These are phyloP conservation scores for Microctenopoma stevenorrisi DNA, from an alignment of 2,797 vertebrate species.

Conservation along the genomic window DNA sequence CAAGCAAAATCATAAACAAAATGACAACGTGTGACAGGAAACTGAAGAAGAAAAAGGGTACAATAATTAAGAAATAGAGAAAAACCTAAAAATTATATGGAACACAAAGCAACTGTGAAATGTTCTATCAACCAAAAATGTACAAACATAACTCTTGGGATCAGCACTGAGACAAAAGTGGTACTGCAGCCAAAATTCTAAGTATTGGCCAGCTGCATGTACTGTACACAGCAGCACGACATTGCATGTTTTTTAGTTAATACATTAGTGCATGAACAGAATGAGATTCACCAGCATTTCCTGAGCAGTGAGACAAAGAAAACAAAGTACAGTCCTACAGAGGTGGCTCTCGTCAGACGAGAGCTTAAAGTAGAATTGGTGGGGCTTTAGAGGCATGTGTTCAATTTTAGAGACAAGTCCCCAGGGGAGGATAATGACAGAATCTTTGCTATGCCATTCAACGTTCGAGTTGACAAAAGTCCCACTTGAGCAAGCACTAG, in stretches of 20 bases:
- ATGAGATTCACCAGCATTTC: slow-evolving; percentile 38
- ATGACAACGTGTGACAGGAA: slow-evolving; percentile 7
- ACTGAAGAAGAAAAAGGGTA: neutral
- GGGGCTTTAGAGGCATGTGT: slow-evolving; percentile 60
- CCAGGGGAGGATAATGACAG: slow-evolving; percentile 54
- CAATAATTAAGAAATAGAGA: neutral
- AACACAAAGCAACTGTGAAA: neutral
- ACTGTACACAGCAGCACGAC: too few relatives aligned
- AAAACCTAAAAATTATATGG: neutral
- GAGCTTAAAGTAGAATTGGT: slow-evolving; percentile 57
- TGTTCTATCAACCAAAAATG: neutral
- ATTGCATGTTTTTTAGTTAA: too few relatives aligned
- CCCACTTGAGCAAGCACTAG: too few relatives aligned
- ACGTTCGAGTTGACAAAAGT: slow-evolving; percentile 51
- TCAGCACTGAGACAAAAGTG: too few relatives aligned
- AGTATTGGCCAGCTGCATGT: too few relatives aligned
- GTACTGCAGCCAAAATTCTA: too few relatives aligned
- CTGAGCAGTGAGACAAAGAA: slow-evolving; percentile 53
- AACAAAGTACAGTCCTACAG: slow-evolving; percentile 57
- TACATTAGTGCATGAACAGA: neutral
- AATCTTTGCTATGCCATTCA: slow-evolving; percentile 43
- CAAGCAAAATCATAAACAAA: slow-evolving; percentile 23
- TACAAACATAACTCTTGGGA: neutral
- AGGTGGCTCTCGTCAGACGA: slow-evolving; percentile 50
- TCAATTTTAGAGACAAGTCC: slow-evolving; percentile 69